Evolutionary conservation across 2,113 vertebrate species (phyloP).

Genomic region (Gulo gulo): DNA sequence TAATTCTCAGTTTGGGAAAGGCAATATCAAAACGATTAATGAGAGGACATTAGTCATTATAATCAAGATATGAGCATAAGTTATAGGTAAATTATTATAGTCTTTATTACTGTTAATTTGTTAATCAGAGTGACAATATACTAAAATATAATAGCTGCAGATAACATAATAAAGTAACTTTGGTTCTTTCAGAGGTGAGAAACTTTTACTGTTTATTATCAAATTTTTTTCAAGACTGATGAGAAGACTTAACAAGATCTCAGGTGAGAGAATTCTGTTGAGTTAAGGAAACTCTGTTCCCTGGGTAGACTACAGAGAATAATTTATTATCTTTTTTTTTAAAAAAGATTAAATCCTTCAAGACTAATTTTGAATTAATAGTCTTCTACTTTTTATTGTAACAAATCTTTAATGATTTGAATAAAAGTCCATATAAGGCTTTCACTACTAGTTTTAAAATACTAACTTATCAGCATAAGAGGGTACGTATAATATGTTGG

Average conservation of each 20-base stretch:
- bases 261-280: not conserved
- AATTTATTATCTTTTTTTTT: not conserved
- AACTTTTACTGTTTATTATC: slow-evolving; percentile 13
- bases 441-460: slow-evolving; percentile 45
- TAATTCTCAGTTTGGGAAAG: not conserved
- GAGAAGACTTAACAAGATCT: not conserved
- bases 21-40: not conserved
- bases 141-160: not conserved
- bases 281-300: not conserved
- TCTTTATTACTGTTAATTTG: not conserved
- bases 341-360: not conserved
- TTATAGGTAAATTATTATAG: not conserved
- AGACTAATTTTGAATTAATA: not conserved
- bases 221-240: not conserved
- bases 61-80: not conserved
- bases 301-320: not conserved
- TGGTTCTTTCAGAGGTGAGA: not conserved
- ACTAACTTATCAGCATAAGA: not conserved
- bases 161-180: not conserved
- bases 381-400: not conserved
- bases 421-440: not conserved
- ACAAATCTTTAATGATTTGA: slow-evolving; percentile 22
- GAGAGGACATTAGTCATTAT: not conserved
- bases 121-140: not conserved
- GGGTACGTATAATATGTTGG: not conserved